Evolutionary conservation across 2,113 vertebrate genomes (phyloP), one percentile per base, ranked within the genome.

Genomic region (Osmerus mordax): DNA sequence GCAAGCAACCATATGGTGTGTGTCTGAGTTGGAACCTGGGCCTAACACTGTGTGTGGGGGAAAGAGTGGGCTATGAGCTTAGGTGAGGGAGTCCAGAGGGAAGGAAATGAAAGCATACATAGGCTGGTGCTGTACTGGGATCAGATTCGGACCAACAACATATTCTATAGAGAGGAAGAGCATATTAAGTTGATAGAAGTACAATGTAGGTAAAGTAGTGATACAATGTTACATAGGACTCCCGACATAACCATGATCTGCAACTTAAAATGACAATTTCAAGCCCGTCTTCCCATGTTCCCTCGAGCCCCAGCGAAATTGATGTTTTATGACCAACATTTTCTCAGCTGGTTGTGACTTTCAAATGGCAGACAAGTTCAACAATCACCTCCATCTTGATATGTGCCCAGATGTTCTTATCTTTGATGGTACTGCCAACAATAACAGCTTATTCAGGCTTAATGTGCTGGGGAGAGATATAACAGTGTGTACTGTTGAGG

Each of bases 1-100:
- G 68, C 71, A 69, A 72, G 66, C 67, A 79, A 76, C 76, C 79
- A 81, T 76, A 72, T 85, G 86, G 77, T 66, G 81, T 77, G 82
- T 71, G 71, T 86, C 75, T 82, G 67, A 0, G 59, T 58, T 83
- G 80, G 82, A 80, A 76, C 74, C 77, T 23, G 62, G 70, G 69
- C 72, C 84, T 86, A 81, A 69, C 71, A 19, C 84, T 65, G 73
- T 53, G 64, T 70, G 66, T n/a, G 70, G 23, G 60, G 56, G 71
- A 65, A 78, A 77, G 73, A 41, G 69, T 65, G 58, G 76, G 77
- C 74, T 75, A 15, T 5, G 9, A 23, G 64, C 16, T 13, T 23
- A 51, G 19, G 64, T 21, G 64, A 21, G 36, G 11, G 16, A 19
- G 3, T 65, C 54, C 13, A 15, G 18, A 3, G 14, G 18, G 54